Conservation (phyloP, 2,888 invertebrate species). For the Eristalis intricaria region DNA sequence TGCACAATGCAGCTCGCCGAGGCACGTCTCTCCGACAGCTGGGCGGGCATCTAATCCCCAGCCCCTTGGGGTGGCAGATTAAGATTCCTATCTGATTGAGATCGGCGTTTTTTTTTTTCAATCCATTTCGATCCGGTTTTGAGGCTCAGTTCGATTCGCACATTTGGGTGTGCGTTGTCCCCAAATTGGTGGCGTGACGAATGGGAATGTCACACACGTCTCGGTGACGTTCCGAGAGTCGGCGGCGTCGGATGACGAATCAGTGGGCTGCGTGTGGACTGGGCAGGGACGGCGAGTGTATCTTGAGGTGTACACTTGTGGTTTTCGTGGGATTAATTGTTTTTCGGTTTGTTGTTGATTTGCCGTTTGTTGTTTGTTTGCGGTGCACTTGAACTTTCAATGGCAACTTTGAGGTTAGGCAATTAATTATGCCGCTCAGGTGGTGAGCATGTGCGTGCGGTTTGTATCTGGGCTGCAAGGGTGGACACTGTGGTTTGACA, state of each 20-base stretch:
- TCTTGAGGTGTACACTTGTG: background rate
- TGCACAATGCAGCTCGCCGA: slow-evolving; percentile 20
- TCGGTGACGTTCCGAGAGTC: background rate
- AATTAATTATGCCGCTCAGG: slow-evolving; percentile 30
- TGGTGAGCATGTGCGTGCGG: background rate
- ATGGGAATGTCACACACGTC: background rate
- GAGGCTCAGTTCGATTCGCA: background rate
- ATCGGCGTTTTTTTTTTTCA: no score
- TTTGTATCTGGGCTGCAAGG: no score
- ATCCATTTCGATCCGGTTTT: background rate
- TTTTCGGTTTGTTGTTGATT: background rate
- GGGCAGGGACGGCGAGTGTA: background rate
- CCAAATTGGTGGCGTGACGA: background rate
- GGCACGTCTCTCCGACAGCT: background rate
- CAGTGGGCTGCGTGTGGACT: background rate
- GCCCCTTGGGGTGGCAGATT: background rate
- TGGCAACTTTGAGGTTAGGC: slow-evolving; percentile 36
- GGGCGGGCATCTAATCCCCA: background rate
- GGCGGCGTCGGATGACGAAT: background rate
- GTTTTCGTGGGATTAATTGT: background rate
- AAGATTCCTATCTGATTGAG: no score
- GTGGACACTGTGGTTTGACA: background rate
- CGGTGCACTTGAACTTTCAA: slow-evolving; percentile 45
- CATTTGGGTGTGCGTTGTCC: background rate
- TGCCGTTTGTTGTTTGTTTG: background rate